phyloP scores from a whole-genome alignment of 2,888 invertebrate genomes.

The Tricholauxania praeusta region DNA sequence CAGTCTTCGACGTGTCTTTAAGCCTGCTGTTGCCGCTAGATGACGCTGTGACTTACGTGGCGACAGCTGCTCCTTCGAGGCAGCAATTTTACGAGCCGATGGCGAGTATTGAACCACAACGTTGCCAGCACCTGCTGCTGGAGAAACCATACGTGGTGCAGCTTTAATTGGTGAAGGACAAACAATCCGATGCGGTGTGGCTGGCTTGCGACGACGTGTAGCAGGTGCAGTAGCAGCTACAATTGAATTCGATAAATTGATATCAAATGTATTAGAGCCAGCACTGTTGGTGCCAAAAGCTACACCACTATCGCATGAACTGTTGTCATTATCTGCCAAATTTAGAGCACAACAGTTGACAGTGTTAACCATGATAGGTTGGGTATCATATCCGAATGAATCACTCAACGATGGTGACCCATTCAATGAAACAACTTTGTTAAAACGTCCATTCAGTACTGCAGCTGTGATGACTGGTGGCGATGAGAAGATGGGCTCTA shows the following conservation, averaged over 20 bases:
- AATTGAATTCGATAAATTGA: slow-evolving; percentile 37
- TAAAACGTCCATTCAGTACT: slow-evolving; percentile 64
- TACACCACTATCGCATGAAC: slow-evolving; percentile 68
- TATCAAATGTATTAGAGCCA: slow-evolving; percentile 35
- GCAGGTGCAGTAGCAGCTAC: slow-evolving; percentile 37
- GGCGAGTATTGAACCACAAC: slow-evolving; percentile 38
- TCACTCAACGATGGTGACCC: slow-evolving; percentile 47
- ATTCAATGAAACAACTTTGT: slow-evolving; percentile 64
- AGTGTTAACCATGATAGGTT: slow-evolving; percentile 34
- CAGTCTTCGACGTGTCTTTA: slow-evolving; percentile 62
- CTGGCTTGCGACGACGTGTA: slow-evolving; percentile 61
- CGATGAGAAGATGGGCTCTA: slow-evolving; percentile 64
- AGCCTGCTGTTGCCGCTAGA: slow-evolving; percentile 45
- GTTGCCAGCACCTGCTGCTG: slow-evolving; percentile 28
- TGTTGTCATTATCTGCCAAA: slow-evolving; percentile 64
- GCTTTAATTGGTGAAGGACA: slow-evolving; percentile 66
- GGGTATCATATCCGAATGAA: slow-evolving; percentile 44
- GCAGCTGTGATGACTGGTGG: slow-evolving; percentile 56
- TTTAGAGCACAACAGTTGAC: slow-evolving; percentile 39
- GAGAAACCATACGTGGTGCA: slow-evolving; percentile 42
- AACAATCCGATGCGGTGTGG: slow-evolving; percentile 74
- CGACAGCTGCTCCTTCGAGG: slow-evolving; percentile 45
- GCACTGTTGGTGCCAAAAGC: slow-evolving; percentile 54
- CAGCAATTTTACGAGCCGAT: slow-evolving; percentile 42
- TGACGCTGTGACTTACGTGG: slow-evolving; percentile 63